phyloP scores from a whole-genome alignment of 2,888 invertebrate genomes.

The Oscheius sp. region DNA sequence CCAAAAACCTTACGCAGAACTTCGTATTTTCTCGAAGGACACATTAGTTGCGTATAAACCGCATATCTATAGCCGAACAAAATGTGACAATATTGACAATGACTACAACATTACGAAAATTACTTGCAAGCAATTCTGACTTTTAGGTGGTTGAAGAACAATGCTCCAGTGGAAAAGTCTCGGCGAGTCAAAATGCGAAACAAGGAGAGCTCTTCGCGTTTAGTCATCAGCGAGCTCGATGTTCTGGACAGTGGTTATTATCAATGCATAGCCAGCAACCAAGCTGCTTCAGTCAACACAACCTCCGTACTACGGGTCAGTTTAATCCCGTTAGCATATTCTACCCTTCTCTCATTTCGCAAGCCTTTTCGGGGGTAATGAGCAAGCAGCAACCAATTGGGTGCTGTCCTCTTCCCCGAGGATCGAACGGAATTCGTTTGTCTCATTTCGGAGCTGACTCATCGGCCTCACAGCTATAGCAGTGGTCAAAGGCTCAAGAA shows the following conservation, averaged over 20 bases:
- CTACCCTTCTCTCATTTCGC: neutral
- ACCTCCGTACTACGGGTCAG: conserved; percentile 70
- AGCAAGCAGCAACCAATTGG: conserved; percentile 17
- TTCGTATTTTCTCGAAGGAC: too few species aligned
- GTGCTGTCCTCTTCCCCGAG: neutral
- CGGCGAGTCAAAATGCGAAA: conserved; percentile 61
- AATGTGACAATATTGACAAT: too few species aligned
- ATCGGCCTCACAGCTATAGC: conserved; percentile 1
- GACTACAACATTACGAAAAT: too few species aligned
- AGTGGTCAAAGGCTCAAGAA: neutral
- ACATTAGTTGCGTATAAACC: too few species aligned
- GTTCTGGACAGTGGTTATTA: conserved; percentile 71
- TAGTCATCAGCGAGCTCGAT: conserved; percentile 68
- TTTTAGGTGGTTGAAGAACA: conserved; percentile 70
- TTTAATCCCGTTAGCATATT: conserved; percentile 21
- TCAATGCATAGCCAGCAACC: conserved; percentile 69
- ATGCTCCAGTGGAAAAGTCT: conserved; percentile 71
- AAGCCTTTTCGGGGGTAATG: conserved; percentile 22
- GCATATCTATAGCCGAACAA: too few species aligned
- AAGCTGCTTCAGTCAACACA: conserved; percentile 71
- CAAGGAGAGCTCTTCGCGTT: conserved; percentile 66
- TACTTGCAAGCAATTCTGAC: neutral
- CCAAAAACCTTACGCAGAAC: too few species aligned
- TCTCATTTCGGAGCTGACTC: conserved; percentile 23
- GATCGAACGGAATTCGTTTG: conserved; percentile 36